Evolutionary conservation across 2,113 vertebrate species (phyloP).

Genomic region (Hydrochoerus hydrochaeris): DNA sequence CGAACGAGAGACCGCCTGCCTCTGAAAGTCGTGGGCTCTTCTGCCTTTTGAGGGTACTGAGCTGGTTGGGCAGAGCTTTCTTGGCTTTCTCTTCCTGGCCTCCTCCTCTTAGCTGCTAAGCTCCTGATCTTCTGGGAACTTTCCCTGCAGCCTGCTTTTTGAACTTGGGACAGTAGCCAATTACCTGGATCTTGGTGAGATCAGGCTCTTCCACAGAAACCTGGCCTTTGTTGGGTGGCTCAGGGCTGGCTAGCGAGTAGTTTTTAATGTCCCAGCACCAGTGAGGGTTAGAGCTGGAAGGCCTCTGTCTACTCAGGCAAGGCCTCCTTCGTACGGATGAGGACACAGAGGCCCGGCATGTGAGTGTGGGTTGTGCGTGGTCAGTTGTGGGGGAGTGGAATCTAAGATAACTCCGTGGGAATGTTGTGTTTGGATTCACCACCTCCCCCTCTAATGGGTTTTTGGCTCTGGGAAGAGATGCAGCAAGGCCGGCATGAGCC

Average conservation of each 20-base stretch:
- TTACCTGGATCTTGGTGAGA: background rate
- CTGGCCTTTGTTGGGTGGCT: conserved; percentile 25
- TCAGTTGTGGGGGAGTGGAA: background rate
- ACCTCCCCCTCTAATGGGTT: conserved; percentile 8
- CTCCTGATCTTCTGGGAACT: background rate
- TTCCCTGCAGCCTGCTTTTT: background rate
- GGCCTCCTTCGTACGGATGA: background rate
- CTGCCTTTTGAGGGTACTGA: background rate
- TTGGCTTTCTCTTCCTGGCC: background rate
- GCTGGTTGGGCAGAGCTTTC: background rate
- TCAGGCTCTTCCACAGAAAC: background rate
- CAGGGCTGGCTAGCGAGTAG: background rate
- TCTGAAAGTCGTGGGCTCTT: background rate
- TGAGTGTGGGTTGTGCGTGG: background rate
- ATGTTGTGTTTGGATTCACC: conserved; percentile 27
- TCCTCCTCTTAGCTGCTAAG: background rate
- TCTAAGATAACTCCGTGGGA: conserved; percentile 13
- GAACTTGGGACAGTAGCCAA: background rate
- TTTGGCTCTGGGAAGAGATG: conserved; percentile 51
- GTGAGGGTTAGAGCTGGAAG: background rate
- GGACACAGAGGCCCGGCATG: background rate
- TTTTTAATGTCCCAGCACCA: background rate
- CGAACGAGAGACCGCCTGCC: background rate
- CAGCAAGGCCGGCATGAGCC: conserved; percentile 32
- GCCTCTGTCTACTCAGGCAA: background rate